These are phyloP conservation scores for Actinia equina DNA, from an alignment of 64 coral and sea anemone genomes.

Conservation along the genomic window DNA sequence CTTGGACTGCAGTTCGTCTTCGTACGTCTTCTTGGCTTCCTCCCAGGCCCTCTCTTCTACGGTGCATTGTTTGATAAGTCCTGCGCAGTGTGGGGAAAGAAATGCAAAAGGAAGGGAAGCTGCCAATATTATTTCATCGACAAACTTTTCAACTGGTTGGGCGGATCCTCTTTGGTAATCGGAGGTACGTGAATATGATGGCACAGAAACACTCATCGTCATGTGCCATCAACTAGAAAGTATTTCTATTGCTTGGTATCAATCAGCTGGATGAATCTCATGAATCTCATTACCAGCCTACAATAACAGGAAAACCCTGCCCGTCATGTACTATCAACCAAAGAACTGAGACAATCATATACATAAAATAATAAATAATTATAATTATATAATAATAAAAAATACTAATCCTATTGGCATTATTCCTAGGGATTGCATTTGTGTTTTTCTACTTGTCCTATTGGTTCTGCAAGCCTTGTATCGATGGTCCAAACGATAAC, in stretches of 20 bases:
- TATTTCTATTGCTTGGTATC: too few relatives aligned
- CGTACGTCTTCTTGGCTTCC: constrained; percentile 62
- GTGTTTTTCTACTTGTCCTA: constrained; percentile 69
- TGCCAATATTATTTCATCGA: constrained; percentile 48
- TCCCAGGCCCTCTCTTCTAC: constrained; percentile 84
- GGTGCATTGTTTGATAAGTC: constrained; percentile 65
- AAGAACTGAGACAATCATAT: too few relatives aligned
- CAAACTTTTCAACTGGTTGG: constrained; percentile 12
- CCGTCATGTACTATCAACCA: too few relatives aligned
- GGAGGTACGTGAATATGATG: not conserved
- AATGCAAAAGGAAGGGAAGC: constrained; percentile 63
- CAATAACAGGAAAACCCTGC: too few relatives aligned
- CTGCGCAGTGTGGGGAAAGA: constrained; percentile 71
- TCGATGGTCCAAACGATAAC: not conserved
- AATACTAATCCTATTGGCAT: not conserved
- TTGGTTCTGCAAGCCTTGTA: constrained; percentile 67
- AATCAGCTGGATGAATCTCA: too few relatives aligned
- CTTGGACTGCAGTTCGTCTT: constrained; percentile 87
- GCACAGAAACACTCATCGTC: too few relatives aligned
- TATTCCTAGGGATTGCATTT: constrained; percentile 34
- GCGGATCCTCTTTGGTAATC: not conserved
- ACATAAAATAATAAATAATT: too few relatives aligned
- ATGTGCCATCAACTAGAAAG: too few relatives aligned
- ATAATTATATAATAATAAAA: too few relatives aligned
- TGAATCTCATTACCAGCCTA: too few relatives aligned